Evolutionary conservation across 2,888 invertebrate genomes (phyloP).

Genomic region (Cacoxenus indagator): DNA sequence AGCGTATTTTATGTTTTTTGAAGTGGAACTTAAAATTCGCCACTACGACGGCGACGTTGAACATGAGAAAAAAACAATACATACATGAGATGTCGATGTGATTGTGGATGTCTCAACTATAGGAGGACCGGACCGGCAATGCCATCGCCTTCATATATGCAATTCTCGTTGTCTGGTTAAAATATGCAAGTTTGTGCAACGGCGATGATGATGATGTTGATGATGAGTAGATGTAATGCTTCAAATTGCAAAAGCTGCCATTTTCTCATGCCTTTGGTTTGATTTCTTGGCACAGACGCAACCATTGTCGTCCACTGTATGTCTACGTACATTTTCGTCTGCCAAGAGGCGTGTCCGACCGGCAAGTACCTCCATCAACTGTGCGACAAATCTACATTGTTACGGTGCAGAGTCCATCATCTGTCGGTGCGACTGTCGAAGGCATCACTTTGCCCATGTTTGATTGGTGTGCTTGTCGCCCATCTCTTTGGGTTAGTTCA

Average conservation of each 20-base stretch:
- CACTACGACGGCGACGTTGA: conserved; percentile 24
- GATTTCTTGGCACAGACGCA: conserved; percentile 48
- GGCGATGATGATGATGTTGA: background rate
- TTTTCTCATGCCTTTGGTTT: conserved; percentile 54
- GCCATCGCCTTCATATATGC: conserved; percentile 24
- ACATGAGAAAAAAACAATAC: background rate
- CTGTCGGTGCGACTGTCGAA: conserved; percentile 42
- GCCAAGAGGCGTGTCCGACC: conserved; percentile 54
- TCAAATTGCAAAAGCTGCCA: conserved; percentile 60
- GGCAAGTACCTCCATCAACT: background rate
- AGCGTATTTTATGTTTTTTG: conserved; percentile 63
- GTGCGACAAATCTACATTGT: background rate
- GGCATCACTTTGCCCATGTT: conserved; percentile 45
- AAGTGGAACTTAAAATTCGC: conserved; percentile 50
- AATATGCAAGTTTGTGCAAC: conserved; percentile 25
- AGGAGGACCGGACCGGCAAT: no score
- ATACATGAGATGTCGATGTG: no score
- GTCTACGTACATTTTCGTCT: conserved; percentile 44
- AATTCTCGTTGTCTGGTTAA: background rate
- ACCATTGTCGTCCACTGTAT: conserved; percentile 45
- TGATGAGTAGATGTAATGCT: conserved; percentile 45
- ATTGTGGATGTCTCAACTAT: no score
- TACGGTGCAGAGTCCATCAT: background rate
- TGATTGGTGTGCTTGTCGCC: conserved; percentile 35
- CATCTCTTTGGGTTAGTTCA: background rate